Evolutionary conservation across 2,888 invertebrate genomes (phyloP).

Genomic region (Acleris emargana): DNA sequence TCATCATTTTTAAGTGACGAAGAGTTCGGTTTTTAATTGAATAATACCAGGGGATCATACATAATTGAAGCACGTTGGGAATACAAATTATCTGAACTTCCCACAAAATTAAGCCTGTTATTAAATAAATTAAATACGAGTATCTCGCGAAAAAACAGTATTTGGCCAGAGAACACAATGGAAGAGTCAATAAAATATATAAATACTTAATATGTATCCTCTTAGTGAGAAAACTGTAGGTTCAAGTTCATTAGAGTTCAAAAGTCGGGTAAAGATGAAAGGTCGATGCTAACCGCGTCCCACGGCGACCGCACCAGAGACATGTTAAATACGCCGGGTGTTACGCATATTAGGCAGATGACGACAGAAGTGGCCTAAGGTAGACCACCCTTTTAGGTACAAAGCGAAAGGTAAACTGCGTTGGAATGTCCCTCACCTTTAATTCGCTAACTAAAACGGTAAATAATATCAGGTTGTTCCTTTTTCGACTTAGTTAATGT

Average conservation of each 20-base stretch:
- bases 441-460: too few relatives aligned
- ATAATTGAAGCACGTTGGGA: slow-evolving; percentile 3
- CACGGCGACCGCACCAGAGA: neutral
- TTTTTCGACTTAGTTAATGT: too few relatives aligned
- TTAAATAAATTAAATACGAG: slow-evolving; percentile 18
- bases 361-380: neutral
- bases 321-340: neutral
- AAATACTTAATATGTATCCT: neutral
- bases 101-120: slow-evolving; percentile 15
- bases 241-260: slow-evolving; percentile 6
- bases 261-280: slow-evolving; percentile 20
- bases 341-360: slow-evolving; percentile 3
- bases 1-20: neutral
- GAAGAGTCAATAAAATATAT: neutral
- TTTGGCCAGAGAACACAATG: slow-evolving; percentile 17
- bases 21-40: neutral
- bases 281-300: slow-evolving; percentile 11
- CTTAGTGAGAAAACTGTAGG: neutral
- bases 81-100: slow-evolving; percentile 24
- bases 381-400: neutral
- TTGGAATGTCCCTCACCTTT: too few relatives aligned
- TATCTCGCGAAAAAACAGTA: slow-evolving; percentile 22
- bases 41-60: neutral
- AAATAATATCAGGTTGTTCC: too few relatives aligned
- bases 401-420: too few relatives aligned